Percentiles rank a stretch among this genome's conserved stretches.
phyloP scores from a whole-genome alignment of 2,797 vertebrate species.

The Agapornis canus region DNA sequence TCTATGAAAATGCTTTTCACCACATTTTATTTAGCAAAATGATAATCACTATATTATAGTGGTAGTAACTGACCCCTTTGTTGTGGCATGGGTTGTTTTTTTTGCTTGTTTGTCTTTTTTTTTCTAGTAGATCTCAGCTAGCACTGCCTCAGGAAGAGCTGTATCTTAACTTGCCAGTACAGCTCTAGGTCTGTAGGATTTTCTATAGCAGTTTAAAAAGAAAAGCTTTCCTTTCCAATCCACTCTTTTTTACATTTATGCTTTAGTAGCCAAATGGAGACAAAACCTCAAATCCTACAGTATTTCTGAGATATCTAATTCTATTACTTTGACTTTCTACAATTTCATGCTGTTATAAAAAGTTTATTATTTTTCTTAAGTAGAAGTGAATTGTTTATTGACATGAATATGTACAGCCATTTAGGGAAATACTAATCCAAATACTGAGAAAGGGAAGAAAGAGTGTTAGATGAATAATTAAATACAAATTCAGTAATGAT shows the following conservation, averaged over 20 bases:
- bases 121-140: background rate
- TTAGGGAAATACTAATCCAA: constrained; percentile 15
- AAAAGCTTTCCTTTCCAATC: background rate
- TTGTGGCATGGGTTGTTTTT: background rate
- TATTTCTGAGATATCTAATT: constrained; percentile 9
- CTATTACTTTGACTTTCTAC: background rate
- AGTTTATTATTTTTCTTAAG: constrained; percentile 39
- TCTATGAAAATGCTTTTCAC: background rate
- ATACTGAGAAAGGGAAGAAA: constrained; percentile 30
- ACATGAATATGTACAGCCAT: background rate
- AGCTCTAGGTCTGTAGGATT: background rate
- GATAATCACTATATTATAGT: background rate
- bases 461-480: background rate
- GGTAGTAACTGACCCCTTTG: background rate
- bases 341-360: background rate
- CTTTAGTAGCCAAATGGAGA: background rate
- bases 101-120: background rate
- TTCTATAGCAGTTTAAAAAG: background rate
- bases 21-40: background rate
- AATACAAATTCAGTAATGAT: constrained; percentile 20
- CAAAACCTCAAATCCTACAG: constrained; percentile 32
- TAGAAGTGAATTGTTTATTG: constrained; percentile 29
- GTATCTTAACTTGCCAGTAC: background rate
- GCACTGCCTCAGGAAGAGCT: background rate
- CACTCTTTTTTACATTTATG: background rate